Evolutionary conservation across 2,888 invertebrate species (phyloP).

Genomic region (Leptinotarsa haldemani): DNA sequence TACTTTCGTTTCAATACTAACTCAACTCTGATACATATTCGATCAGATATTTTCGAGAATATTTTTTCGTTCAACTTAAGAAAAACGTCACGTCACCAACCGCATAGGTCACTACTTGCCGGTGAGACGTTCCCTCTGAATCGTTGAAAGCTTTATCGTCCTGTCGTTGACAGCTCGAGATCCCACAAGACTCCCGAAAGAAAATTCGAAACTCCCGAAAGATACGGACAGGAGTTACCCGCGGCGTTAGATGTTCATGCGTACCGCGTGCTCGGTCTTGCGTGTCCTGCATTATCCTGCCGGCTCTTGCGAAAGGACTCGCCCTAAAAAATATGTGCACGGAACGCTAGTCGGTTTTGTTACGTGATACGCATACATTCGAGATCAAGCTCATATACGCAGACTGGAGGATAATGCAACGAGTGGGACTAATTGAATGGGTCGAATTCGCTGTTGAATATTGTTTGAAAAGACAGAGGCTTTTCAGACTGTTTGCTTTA

Average conservation of each 20-base stretch:
- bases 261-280: constrained; percentile 50
- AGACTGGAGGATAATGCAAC: constrained; percentile 1
- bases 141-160: constrained; percentile 28
- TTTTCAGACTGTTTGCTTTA: not conserved
- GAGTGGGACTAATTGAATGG: constrained; percentile 14
- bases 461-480: not conserved
- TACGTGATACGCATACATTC: constrained; percentile 34
- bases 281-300: constrained; percentile 51
- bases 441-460: constrained; percentile 4
- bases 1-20: too few relatives aligned
- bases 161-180: constrained; percentile 46
- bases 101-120: constrained; percentile 25
- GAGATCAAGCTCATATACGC: not conserved
- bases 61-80: not conserved
- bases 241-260: constrained; percentile 50
- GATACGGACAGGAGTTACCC: constrained; percentile 48
- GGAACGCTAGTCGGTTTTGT: constrained; percentile 36
- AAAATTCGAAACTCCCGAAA: constrained; percentile 24
- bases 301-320: constrained; percentile 29
- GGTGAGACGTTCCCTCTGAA: constrained; percentile 21
- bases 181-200: constrained; percentile 40
- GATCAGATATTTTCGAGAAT: too few relatives aligned
- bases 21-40: too few relatives aligned
- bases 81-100: constrained; percentile 28
- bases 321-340: constrained; percentile 42